A percentile compares a stretch with the other conserved stretches of the same genome.
These are phyloP conservation scores for Galeopterus variegatus DNA, from an alignment of 2,113 vertebrate species.

Conservation along the genomic window DNA sequence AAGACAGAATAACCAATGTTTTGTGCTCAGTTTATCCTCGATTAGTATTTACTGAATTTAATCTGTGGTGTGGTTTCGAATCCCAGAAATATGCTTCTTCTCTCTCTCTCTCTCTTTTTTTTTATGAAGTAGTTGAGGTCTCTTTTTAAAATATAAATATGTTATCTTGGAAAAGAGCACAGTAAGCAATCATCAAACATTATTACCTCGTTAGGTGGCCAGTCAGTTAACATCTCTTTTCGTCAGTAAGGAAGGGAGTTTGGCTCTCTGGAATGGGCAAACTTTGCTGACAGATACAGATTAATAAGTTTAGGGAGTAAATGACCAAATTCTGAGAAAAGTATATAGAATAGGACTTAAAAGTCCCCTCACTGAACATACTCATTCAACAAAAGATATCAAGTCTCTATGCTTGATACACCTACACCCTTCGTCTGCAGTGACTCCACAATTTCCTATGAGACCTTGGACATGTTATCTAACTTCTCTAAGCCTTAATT, in stretches of 20 bases:
- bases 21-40: background rate
- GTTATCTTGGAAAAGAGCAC: background rate
- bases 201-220: background rate
- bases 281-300: background rate
- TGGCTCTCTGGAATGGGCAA: background rate
- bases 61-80: background rate
- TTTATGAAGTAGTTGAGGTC: background rate
- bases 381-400: background rate
- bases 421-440: background rate
- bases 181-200: background rate
- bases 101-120: background rate
- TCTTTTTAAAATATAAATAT: background rate
- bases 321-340: background rate
- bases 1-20: background rate
- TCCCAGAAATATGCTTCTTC: background rate
- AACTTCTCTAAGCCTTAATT: background rate
- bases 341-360: background rate
- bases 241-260: background rate
- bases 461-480: background rate
- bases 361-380: background rate
- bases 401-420: accelerated
- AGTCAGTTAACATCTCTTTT: background rate
- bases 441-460: background rate
- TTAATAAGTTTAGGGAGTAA: background rate
- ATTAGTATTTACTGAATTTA: background rate